These are phyloP conservation scores for Macrocentrus cingulum DNA, from an alignment of 1,140 invertebrate species.

Conservation along the genomic window DNA sequence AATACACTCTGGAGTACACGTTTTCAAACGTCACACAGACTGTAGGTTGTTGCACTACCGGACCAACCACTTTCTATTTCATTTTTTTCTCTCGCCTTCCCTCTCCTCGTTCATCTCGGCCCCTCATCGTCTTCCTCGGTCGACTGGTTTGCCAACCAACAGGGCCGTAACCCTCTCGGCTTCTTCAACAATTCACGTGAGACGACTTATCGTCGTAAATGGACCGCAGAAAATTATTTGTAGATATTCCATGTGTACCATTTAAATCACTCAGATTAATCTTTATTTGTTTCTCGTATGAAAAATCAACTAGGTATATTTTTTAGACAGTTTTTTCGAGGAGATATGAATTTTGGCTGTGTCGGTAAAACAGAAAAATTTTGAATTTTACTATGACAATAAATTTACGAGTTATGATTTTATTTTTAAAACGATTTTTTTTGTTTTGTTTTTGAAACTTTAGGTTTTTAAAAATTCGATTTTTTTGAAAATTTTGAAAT, in stretches of 20 bases:
- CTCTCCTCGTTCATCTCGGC: slow-evolving; percentile 15
- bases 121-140: slow-evolving; percentile 10
- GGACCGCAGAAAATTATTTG: not conserved
- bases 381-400: too few relatives aligned
- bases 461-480: too few relatives aligned
- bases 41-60: slow-evolving; percentile 47
- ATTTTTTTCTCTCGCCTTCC: slow-evolving; percentile 39
- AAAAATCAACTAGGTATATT: not conserved
- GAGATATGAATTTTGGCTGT: too few relatives aligned
- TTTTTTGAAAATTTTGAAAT: too few relatives aligned
- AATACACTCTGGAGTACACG: slow-evolving; percentile 40
- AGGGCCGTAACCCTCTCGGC: slow-evolving; percentile 32
- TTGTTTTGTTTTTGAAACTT: too few relatives aligned
- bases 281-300: too few relatives aligned
- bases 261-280: too few relatives aligned
- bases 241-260: not conserved
- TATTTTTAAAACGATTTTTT: too few relatives aligned
- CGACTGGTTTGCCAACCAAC: slow-evolving; percentile 41
- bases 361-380: too few relatives aligned
- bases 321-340: too few relatives aligned
- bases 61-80: slow-evolving; percentile 58
- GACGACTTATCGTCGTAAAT: slow-evolving; percentile 3
- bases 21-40: slow-evolving; percentile 45
- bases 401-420: too few relatives aligned
- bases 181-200: not conserved